Evolutionary conservation across 2,888 invertebrate genomes (phyloP).

Genomic region (Harpagoxenus sublaevis): DNA sequence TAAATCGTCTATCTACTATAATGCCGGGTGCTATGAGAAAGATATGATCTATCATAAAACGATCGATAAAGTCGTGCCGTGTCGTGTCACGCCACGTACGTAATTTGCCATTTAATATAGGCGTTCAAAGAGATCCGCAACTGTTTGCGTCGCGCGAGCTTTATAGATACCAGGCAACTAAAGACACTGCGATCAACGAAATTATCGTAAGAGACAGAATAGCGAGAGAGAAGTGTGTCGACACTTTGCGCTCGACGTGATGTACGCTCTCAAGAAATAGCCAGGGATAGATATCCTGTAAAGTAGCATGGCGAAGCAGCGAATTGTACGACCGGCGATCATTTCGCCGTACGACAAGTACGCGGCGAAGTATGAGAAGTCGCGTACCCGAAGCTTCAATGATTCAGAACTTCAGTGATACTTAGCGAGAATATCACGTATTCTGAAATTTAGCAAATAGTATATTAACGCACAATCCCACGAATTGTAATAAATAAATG

Average conservation of each 20-base stretch:
- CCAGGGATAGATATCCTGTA: conserved; percentile 35
- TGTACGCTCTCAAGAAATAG: conserved; percentile 33
- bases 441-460: conserved; percentile 21
- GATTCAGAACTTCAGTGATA: background rate
- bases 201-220: conserved; percentile 49
- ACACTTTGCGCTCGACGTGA: conserved; percentile 43
- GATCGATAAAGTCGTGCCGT: conserved; percentile 39
- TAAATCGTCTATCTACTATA: conserved; percentile 33
- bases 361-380: conserved; percentile 17
- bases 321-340: conserved; percentile 51
- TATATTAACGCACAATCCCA: conserved; percentile 5
- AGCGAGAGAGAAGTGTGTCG: conserved; percentile 43
- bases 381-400: background rate
- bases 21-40: conserved; percentile 53
- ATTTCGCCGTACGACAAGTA: conserved; percentile 26
- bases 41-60: conserved; percentile 68
- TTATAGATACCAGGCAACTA: conserved; percentile 70
- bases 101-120: conserved; percentile 13
- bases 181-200: conserved; percentile 73
- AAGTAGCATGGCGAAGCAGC: conserved; percentile 58
- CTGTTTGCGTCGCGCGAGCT: conserved; percentile 45
- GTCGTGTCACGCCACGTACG: conserved; percentile 24
- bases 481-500: conserved; percentile 2
- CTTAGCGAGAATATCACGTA: conserved; percentile 6
- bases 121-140: conserved; percentile 35